phyloP scores from a whole-genome alignment of 30 jellyfish, hydroid and myxozoan species.

The Cassiopea andromeda region DNA sequence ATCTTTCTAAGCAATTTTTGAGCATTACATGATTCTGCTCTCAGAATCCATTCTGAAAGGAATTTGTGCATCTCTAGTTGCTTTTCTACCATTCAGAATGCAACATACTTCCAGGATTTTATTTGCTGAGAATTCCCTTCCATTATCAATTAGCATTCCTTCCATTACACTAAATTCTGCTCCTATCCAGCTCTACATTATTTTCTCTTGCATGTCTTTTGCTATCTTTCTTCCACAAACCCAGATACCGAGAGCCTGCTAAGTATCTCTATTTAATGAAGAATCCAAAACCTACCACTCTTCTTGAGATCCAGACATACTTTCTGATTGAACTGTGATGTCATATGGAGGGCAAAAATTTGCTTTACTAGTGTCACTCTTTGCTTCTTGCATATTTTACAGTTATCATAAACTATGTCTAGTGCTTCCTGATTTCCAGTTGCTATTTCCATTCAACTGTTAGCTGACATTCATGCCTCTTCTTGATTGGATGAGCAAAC shows the following conservation, averaged over 20 bases:
- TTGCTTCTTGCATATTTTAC: neutral
- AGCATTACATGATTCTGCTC: neutral
- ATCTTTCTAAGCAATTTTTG: neutral
- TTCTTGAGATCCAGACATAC: neutral
- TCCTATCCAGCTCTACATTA: neutral
- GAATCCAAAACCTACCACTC: neutral
- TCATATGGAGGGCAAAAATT: neutral
- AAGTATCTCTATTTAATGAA: neutral
- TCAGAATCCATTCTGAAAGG: neutral
- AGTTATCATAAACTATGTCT: neutral
- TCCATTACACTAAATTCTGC: neutral
- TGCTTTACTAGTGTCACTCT: neutral
- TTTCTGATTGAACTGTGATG: neutral
- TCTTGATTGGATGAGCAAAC: too few relatives aligned
- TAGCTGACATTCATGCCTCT: too few relatives aligned
- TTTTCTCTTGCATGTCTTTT: neutral
- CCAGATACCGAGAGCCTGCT: neutral
- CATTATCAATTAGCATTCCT: neutral
- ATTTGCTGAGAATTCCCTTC: neutral
- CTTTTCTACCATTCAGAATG: too few relatives aligned
- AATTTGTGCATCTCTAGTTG: neutral
- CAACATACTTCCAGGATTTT: neutral
- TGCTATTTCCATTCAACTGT: too few relatives aligned
- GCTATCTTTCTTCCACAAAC: neutral
- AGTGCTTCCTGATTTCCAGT: too few relatives aligned